Evolutionary conservation across 2,797 vertebrate genomes (phyloP), one percentile per base, ranked within the genome.

Genomic region (Varecia variegata): DNA sequence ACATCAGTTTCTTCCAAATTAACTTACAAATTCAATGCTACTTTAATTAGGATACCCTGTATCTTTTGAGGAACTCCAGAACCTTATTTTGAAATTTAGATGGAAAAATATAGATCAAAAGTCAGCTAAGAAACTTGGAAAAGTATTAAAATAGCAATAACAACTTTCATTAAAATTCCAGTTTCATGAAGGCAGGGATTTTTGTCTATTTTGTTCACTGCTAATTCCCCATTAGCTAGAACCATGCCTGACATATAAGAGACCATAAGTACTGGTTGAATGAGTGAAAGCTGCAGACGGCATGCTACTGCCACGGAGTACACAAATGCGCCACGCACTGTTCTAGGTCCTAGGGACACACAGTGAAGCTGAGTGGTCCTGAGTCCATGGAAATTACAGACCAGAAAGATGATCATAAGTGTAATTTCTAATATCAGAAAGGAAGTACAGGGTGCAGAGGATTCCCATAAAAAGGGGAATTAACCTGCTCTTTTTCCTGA

Each of bases 221-320:
- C 5, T 50, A 12, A 45, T 8, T 38, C 7, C 27, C 25, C 30
- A 5, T 68, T 30, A 18, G 45, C 32, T 60, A 5, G 27, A 76
- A n/a, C 38, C 58, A 30, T 0, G 0, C 1, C 90, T 43, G 35
- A 2, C 4, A 20, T 3, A 1, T 21, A 5, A 54, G 15, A 58
- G 12, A 17, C 9, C 23, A 0, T 23, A 25, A 47, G 7, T 27
- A 12, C 14, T 43, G 21, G 43, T 18, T 11, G 43, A 40, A 14
- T 38, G 23, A 8, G 4, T 25, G 21, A 11, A 60, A 3, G 35
- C 0, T 27, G 27, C 12, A 3, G 18, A 43, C 15, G 14, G 7
- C 3, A 0, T 2, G 35, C 38, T 68, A 0, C 35, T 2, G 13
- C 1, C 0, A 0, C 10, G 20, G 52, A 40, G 23, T 0, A 21